These are phyloP conservation scores for Patella ulyssiponensis DNA, from an alignment of 2,888 invertebrate genomes.

Conservation along the genomic window DNA sequence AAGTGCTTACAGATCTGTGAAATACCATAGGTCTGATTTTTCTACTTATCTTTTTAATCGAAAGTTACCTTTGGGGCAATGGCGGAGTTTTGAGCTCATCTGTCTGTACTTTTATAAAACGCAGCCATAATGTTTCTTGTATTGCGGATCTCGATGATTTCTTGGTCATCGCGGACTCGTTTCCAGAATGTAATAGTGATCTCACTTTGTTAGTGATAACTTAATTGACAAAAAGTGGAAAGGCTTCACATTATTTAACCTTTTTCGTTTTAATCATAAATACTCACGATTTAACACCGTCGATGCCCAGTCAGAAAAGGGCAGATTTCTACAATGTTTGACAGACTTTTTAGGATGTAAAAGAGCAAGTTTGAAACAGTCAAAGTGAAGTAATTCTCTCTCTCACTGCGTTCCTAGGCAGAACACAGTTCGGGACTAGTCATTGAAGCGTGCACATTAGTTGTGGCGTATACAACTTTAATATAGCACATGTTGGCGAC, in stretches of 20 bases:
- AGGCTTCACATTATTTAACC: background rate
- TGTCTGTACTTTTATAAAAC: conserved; percentile 4
- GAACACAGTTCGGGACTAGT: too few relatives aligned
- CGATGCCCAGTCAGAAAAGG: too few relatives aligned
- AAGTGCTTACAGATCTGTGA: conserved; percentile 15
- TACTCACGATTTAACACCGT: background rate
- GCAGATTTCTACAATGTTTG: too few relatives aligned
- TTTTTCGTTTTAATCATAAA: background rate
- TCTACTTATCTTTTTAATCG: background rate
- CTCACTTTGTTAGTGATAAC: background rate
- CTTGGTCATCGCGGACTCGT: background rate
- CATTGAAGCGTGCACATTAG: too few relatives aligned
- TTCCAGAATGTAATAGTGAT: background rate
- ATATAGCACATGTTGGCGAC: too few relatives aligned
- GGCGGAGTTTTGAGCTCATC: background rate
- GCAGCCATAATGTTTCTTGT: background rate
- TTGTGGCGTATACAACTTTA: too few relatives aligned
- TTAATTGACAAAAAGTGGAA: background rate
- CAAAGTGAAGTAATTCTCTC: too few relatives aligned
- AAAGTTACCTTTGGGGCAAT: background rate
- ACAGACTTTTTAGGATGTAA: too few relatives aligned
- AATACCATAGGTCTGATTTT: background rate
- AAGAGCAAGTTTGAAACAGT: too few relatives aligned
- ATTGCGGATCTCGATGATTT: conserved; percentile 14
- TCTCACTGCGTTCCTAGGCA: too few relatives aligned